A percentile compares a stretch with the other conserved stretches of the same genome.
Conservation (phyloP, 1,140 invertebrate genomes). For the Apocrypta bakeri region DNA sequence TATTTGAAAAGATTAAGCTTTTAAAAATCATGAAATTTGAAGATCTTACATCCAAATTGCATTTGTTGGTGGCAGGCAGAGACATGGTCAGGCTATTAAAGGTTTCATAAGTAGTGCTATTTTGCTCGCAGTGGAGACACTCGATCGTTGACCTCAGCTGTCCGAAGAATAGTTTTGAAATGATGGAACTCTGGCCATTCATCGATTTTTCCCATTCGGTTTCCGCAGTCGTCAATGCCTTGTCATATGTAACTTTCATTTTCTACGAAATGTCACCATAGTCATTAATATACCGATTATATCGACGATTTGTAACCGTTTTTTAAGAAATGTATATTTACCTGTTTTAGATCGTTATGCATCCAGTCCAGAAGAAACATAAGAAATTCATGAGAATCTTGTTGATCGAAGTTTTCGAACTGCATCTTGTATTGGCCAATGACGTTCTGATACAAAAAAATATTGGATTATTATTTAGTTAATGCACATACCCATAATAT, state of each 20-base stretch:
- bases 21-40: no score
- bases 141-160: slow-evolving; percentile 89
- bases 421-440: slow-evolving; percentile 84
- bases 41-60: slow-evolving; percentile 82
- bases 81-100: slow-evolving; percentile 93
- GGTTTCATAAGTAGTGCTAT: slow-evolving; percentile 90
- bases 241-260: slow-evolving; percentile 49
- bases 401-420: slow-evolving; percentile 90
- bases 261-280: slow-evolving; percentile 52
- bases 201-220: slow-evolving; percentile 86
- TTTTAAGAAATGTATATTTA: slow-evolving; percentile 58
- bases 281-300: not conserved
- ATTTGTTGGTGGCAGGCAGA: slow-evolving; percentile 80
- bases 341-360: slow-evolving; percentile 89
- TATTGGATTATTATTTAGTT: no score
- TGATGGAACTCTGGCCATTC: slow-evolving; percentile 84
- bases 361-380: slow-evolving; percentile 92
- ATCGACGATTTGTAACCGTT: not conserved
- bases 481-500: no score
- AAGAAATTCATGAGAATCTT: slow-evolving; percentile 97
- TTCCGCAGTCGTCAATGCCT: slow-evolving; percentile 72
- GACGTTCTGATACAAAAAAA: no score
- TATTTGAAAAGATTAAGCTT: no score
- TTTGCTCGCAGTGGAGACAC: slow-evolving; percentile 84
- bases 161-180: slow-evolving; percentile 90